Evolutionary conservation across 2,113 vertebrate species (phyloP), one percentile per base, ranked within the genome.

Genomic region (Spheniscus mendiculus): DNA sequence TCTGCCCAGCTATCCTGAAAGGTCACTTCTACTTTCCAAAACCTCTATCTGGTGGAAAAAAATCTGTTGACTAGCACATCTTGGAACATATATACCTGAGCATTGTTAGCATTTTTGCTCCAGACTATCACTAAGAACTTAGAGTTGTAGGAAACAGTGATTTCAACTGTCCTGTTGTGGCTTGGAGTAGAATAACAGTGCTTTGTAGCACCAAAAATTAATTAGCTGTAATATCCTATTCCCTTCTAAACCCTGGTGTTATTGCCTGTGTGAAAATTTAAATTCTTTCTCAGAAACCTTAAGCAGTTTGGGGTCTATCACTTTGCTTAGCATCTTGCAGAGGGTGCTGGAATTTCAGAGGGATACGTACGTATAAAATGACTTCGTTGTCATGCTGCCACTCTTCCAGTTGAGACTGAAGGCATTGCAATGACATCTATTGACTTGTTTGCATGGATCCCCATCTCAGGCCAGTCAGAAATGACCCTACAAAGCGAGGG

Each of bases 311-410:
- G 27, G 16, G 9, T 70, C 67, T 53, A 20, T 58, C 22, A 25
- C 38, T 88, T 42, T n/a, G 17, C 12, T 58, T 61, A n/a, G 12
- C 36, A 23, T 70, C 23, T 74, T 66, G 55, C 50, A 84, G 65
- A 67, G 23, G 3, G 14, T 83, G 36, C 30, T 83, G 42, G 14
- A n/a, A 47, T 74, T 87, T 66, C 49, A 70, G 47, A 82, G 47
- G 25, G 9, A 29, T n/a, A 15, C 0, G 0, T 30, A 16, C 21
- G 17, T 62, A 26, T 62, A 26, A 58, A 56, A 58, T 7, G 9
- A 12, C 12, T 56, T 50, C 49, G 10, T 13, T 61, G 30, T 45
- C 34, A 11, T 6, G 25, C 34, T 2, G 3, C 34, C 0, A 0
- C 49, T 86, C 45, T 47, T 74, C 59, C 34, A 19, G 45, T 0